These are phyloP conservation scores for Geotrypetes seraphini DNA, from an alignment of 2,797 vertebrate genomes.

Conservation along the genomic window DNA sequence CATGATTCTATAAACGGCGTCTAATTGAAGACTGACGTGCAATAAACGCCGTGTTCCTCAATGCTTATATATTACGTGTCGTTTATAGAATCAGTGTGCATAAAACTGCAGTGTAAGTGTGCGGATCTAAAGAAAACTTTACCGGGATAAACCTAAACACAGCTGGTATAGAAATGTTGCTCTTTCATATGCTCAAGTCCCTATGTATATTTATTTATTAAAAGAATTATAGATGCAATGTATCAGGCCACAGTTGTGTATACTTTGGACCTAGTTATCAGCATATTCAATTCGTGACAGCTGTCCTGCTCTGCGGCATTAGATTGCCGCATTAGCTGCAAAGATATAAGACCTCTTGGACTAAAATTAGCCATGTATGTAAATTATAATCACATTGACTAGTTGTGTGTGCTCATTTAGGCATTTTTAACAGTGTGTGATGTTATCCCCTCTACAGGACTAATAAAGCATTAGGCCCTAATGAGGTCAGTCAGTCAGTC, in stretches of 20 bases:
- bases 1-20: too few relatives aligned
- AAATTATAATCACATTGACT: slow-evolving; percentile 61
- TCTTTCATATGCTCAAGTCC: too few relatives aligned
- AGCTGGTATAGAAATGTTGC: too few relatives aligned
- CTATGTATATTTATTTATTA: too few relatives aligned
- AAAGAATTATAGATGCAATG: too few relatives aligned
- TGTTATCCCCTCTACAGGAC: slow-evolving; percentile 70
- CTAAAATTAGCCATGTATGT: slow-evolving; percentile 69
- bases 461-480: slow-evolving; percentile 95
- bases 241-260: neutral
- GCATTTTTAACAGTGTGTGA: slow-evolving; percentile 63
- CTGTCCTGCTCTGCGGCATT: slow-evolving; percentile 40
- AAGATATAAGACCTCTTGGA: slow-evolving; percentile 50
- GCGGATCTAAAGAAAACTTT: too few relatives aligned
- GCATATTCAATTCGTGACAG: slow-evolving; percentile 9
- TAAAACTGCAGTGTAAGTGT: too few relatives aligned
- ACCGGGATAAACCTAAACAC: too few relatives aligned
- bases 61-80: too few relatives aligned
- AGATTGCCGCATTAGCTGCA: slow-evolving; percentile 33
- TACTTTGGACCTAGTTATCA: neutral
- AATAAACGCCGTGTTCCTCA: too few relatives aligned
- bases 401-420: slow-evolving; percentile 67
- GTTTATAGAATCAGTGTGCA: too few relatives aligned
- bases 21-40: too few relatives aligned
- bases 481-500: slow-evolving; percentile 87